Base-by-base conservation (phyloP, 2,797 vertebrate genomes). In the Masticophis lateralis region DNA sequence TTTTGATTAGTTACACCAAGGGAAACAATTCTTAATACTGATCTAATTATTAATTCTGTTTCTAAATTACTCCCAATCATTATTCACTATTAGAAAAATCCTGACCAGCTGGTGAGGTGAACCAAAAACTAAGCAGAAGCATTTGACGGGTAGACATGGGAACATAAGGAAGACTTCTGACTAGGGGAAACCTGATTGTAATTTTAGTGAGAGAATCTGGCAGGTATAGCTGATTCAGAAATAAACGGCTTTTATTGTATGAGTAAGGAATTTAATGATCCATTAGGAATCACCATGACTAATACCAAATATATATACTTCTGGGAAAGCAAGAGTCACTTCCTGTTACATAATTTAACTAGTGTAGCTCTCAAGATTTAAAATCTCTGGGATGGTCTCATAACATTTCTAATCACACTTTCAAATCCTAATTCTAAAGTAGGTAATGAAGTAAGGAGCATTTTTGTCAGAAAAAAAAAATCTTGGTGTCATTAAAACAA, bases 351-450 rank as follows among this genome's bases (percentile, higher is more conserved):
- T 61, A 86, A 87, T 18, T 47, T 53, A 91, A 91, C 9, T 14
- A 12, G 10, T 25, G 51, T 47, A 88, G 43, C 61, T 87, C 86
- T 87, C 20, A n/a, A 14, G 53, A 13, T 61, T 61, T 88, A 83
- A 93, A 88, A 43, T 60, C 63, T 88, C 51, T 0, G 27, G 8
- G 63, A 88, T 60, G 74, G 63, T 66, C 63, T 91, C 56, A 83
- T 83, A 91, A 83, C 51, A 88, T 91, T 93, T 37, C 56, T 91
- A 93, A 88, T 91, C 86, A 43, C 53, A 69, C 28, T 91, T 93
- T 88, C 91, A 79, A 20, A 37, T 9, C 56, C 37, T 53, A 28
- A 60, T 88, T 88, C 79, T n/a, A 74, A 88, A 27, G 63, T 27
- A 93, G 66, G 55, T 61, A 43, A 88, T 88, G 25, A 93, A n/a